Base-by-base conservation (phyloP, 2,888 invertebrate genomes). In the Volucella inflata region DNA sequence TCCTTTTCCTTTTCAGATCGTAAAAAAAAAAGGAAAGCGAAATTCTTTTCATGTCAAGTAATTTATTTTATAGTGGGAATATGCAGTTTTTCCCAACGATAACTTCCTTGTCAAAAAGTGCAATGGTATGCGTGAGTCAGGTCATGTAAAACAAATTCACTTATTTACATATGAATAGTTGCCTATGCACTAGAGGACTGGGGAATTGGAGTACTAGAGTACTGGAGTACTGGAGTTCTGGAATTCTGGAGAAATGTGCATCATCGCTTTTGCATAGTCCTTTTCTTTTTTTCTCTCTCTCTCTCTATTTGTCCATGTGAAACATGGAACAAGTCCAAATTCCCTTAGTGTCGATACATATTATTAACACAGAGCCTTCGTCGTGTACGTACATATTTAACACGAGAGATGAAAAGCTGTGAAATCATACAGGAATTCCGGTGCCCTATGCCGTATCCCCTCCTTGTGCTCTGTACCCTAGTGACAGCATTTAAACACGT, bases 131-230 rank as follows among this genome's bases (percentile, higher is more conserved):
- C 0, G 57, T 40, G 57, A 14, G 57, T 30, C 14, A 48, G 46
- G 75, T 65, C 55, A 68, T 30, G 30, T 76, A 77, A 85, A 85
- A 85, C 81, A 85, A 85, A 85, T 85, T 85, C 76, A 81, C 57
- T 81, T 85, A 85, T 85, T 85, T 85, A 68, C 81, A 81, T 74
- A 85, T 81, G 85, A 85, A 85, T 77, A 80, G 85, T 76, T 85
- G 65, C 76, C 72, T 72, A 77, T 70, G 60, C 67, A 53, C 68
- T 53, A n/a, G 51, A 79, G 65, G 14, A 72, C 72, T 72, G 65
- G 30, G 30, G 30, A 30, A 30, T 30, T 6, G 6, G 30, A 30
- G 30, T 30, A 30, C 30, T 30, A 30, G 30, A 30, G 30, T 30
- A 30, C 30, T 30, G 6, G 6, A 30, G 30, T 21, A 21, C 21